Percentiles rank a stretch among this genome's conserved stretches.
phyloP scores from a whole-genome alignment of 2,888 invertebrate genomes.

The Volucella bombylans region DNA sequence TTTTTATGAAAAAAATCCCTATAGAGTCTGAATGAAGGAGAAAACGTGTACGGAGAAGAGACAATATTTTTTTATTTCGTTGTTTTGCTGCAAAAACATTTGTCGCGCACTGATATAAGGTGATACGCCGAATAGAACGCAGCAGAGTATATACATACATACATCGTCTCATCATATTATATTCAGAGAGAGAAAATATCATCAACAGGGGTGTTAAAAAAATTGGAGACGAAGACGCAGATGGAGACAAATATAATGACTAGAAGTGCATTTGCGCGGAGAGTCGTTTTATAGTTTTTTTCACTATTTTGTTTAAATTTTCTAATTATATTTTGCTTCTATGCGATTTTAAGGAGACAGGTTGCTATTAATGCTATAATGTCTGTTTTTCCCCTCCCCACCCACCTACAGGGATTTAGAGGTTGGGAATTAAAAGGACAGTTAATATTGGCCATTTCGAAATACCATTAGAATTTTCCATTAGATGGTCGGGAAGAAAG shows the following conservation, averaged over 20 bases:
- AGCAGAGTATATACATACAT: conserved; percentile 10
- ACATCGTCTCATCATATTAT: not conserved
- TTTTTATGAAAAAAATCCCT: conserved; percentile 9
- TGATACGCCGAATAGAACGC: conserved; percentile 42
- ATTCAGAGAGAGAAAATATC: conserved; percentile 24
- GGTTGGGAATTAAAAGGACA: too few species aligned
- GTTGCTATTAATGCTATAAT: conserved; percentile 39
- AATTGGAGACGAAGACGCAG: not conserved
- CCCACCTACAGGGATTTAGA: too few species aligned
- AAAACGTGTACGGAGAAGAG: conserved; percentile 28
- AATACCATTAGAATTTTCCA: too few species aligned
- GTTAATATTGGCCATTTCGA: too few species aligned
- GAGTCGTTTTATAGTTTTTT: conserved; percentile 8
- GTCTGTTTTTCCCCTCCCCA: too few species aligned
- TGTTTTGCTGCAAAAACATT: conserved; percentile 5
- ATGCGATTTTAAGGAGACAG: conserved; percentile 29
- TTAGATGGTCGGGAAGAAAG: too few species aligned
- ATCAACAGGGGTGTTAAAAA: not conserved
- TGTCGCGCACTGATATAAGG: conserved; percentile 31
- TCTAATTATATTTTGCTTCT: conserved; percentile 5
- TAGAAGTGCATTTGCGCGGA: conserved; percentile 32
- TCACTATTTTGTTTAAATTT: not conserved
- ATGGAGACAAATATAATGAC: conserved; percentile 29
- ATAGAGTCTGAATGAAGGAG: conserved; percentile 36
- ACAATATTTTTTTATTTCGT: conserved; percentile 21